phyloP scores from a whole-genome alignment of 2,113 vertebrate species.

The Notothenia coriiceps region DNA sequence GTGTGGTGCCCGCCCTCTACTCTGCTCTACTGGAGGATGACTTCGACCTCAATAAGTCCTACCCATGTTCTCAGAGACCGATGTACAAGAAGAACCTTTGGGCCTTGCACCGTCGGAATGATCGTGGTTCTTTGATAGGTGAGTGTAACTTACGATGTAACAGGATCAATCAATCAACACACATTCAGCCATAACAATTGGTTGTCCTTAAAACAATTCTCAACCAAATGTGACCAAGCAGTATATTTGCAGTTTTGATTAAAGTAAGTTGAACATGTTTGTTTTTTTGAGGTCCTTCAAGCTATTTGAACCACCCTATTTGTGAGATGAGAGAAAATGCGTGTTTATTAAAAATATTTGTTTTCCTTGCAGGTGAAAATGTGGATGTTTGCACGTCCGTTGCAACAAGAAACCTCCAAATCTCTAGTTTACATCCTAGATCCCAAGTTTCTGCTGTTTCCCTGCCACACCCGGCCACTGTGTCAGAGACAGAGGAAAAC shows the following conservation, averaged over 20 bases:
- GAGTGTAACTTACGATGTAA: conserved; percentile 11
- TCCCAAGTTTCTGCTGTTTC: conserved; percentile 30
- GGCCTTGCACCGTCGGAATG: conserved; percentile 77
- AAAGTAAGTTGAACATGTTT: background rate
- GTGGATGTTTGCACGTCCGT: conserved; percentile 83
- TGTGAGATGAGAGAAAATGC: background rate
- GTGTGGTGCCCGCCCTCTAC: conserved; percentile 51
- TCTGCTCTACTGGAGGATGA: conserved; percentile 59
- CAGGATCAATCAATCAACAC: background rate
- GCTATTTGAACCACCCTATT: background rate
- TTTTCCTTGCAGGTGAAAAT: conserved; percentile 76
- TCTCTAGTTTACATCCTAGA: conserved; percentile 45
- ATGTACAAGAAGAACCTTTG: conserved; percentile 68
- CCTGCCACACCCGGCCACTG: conserved; percentile 57
- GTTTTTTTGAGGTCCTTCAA: background rate
- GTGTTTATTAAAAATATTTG: background rate
- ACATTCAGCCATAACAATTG: background rate
- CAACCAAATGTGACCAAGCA: background rate
- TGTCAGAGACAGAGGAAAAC: conserved; percentile 81
- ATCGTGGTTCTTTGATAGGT: conserved; percentile 81
- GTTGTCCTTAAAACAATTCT: no score
- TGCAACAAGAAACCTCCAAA: conserved; percentile 78
- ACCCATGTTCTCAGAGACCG: conserved; percentile 68
- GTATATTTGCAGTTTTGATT: background rate
- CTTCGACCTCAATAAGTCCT: conserved; percentile 79